Conservation (phyloP, 2,888 invertebrate species). For the Camponotus fellah region DNA sequence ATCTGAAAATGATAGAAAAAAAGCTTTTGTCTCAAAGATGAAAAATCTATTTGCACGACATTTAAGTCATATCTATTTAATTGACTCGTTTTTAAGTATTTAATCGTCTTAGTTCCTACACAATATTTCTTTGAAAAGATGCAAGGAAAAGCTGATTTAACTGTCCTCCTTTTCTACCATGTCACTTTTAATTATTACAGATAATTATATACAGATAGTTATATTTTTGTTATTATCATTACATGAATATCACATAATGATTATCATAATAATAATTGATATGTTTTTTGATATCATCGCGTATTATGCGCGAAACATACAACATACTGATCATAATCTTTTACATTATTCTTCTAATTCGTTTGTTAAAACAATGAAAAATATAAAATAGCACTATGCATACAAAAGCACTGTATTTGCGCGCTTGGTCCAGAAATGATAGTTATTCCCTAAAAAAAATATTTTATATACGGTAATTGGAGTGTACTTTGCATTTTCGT, state of each 20-base stretch:
- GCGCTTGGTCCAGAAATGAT: not conserved
- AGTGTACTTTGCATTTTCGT: conserved; percentile 23
- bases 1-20: not conserved
- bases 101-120: conserved; percentile 72
- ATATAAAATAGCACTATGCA: not conserved
- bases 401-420: not conserved
- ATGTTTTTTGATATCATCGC: not conserved
- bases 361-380: not conserved
- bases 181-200: conserved; percentile 55
- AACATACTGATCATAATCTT: not conserved
- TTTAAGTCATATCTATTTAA: conserved; percentile 66
- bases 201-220: too few relatives aligned
- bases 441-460: not conserved
- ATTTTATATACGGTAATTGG: conserved; percentile 22
- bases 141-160: conserved; percentile 47
- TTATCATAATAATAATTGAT: not conserved
- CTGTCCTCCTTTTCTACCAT: conserved; percentile 58
- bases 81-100: conserved; percentile 67
- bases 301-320: not conserved
- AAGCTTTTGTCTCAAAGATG: not conserved
- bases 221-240: conserved; percentile 32
- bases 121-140: conserved; percentile 61
- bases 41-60: conserved; percentile 55
- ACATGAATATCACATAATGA: not conserved
- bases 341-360: not conserved